Base-by-base conservation (phyloP, 2,888 invertebrate genomes). In the Lingula anatina region DNA sequence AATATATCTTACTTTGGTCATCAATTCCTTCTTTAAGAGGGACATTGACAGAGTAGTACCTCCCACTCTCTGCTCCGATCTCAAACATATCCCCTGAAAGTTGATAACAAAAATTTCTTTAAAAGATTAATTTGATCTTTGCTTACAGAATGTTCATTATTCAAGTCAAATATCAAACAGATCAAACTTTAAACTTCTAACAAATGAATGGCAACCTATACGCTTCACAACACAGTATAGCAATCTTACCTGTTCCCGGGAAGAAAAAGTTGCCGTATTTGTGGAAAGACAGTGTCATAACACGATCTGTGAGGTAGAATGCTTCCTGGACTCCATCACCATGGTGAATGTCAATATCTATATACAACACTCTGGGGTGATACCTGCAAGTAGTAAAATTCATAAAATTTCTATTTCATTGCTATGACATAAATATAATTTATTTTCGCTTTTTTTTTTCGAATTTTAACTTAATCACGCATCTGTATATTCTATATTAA, bases 261-360 rank as follows among this genome's bases (percentile, higher is more conserved):
- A 97, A 99, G 77, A 96, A 97, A 68, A 89, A 91, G 70, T 93
- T 93, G 2, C 97, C 97, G 72, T 95, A 97, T 79, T 97, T 97
- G 73, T 99, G 99, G 76, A 99, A 97, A 41, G 95, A 96, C 1
- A 97, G 95, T 0, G 99, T 99, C 97, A 99, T 99, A 0, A 99
- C 97, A 53, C 97, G 80, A 73, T 97, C 96, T 0, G 95, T 96
- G 3, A 95, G 80, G 75, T 96, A 97, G 78, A 97, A 97, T 0
- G 96, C 96, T 78, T 96, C 97, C 77, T 97, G 95, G 0, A 97
- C 96, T 4, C 78, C 78, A 47, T 78, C 78, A 4, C 78, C 78
- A 62, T 99, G 99, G 76, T 99, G 99, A 0, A 99, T 97, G 69
- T 99, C 99, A 52, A 99, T 99, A 71, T 99, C 99, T 55, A 99